Evolutionary conservation across 1,140 invertebrate genomes (phyloP).

Genomic region (Sminthurides bifidus): DNA sequence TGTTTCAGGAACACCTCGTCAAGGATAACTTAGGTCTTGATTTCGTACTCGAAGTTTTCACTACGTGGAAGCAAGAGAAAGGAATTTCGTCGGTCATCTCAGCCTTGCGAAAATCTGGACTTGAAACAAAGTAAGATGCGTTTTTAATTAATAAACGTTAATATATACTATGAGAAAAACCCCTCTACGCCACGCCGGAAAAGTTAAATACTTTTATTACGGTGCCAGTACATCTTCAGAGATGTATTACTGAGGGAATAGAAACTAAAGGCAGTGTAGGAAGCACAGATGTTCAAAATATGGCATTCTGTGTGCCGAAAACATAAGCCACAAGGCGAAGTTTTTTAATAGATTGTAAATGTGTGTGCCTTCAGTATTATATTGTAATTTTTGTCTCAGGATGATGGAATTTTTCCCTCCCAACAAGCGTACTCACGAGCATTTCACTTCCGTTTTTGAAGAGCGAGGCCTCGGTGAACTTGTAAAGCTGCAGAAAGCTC

Average conservation of each 20-base stretch:
- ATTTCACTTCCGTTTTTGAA: slow-evolving; percentile 70
- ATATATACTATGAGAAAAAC: too few species aligned
- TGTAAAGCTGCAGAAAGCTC: slow-evolving; percentile 77
- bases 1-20: slow-evolving; percentile 74
- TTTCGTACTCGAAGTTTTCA: slow-evolving; percentile 82
- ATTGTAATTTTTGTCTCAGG: slow-evolving; percentile 40
- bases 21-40: slow-evolving; percentile 89
- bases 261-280: background rate
- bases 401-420: slow-evolving; percentile 84
- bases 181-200: too few species aligned
- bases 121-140: slow-evolving; percentile 61
- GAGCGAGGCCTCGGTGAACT: slow-evolving; percentile 74
- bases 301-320: background rate
- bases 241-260: too few species aligned
- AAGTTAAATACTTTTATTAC: too few species aligned
- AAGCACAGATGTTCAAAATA: background rate
- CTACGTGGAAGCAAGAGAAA: slow-evolving; percentile 80
- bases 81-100: slow-evolving; percentile 72
- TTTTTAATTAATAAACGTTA: too few species aligned
- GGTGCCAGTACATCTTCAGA: too few species aligned
- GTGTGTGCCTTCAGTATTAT: background rate
- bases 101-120: slow-evolving; percentile 72
- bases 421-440: slow-evolving; percentile 81
- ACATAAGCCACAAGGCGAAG: background rate
- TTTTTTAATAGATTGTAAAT: slow-evolving; percentile 6